Conservation (phyloP, 2,888 invertebrate genomes). For the Micoletzkya japonica region DNA sequence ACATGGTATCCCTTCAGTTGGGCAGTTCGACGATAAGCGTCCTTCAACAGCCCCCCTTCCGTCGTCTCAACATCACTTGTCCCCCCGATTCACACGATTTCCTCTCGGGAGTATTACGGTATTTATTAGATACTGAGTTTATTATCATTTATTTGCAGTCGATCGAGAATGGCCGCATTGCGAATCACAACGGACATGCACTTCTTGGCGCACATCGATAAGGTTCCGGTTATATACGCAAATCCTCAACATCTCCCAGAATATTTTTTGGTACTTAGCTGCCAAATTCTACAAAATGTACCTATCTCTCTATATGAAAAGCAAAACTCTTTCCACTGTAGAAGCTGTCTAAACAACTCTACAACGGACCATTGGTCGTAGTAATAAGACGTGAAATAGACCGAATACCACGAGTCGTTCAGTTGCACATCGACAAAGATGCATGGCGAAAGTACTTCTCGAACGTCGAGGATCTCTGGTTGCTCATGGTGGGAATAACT, state of each 20-base stretch:
- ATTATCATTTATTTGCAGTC: no score
- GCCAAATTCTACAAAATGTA: no score
- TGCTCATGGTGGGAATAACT: not conserved
- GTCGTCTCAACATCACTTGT: conserved; percentile 18
- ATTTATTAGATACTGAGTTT: no score
- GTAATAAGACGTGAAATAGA: no score
- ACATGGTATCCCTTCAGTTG: conserved; percentile 2
- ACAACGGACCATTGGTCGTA: no score
- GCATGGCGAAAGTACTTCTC: not conserved
- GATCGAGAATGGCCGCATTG: not conserved
- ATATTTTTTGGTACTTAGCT: no score
- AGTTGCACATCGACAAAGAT: no score
- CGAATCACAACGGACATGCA: conserved; percentile 13
- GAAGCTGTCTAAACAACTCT: no score
- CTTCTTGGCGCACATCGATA: conserved; percentile 15
- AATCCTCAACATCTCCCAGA: no score
- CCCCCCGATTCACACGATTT: conserved; percentile 11
- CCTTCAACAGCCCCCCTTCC: conserved; percentile 11
- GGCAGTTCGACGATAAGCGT: conserved; percentile 22
- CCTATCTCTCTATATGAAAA: no score
- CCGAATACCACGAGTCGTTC: not conserved
- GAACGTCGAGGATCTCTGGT: conserved; percentile 19
- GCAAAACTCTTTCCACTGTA: no score
- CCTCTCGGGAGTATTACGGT: conserved; percentile 5
- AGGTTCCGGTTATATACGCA: no score